Conservation (phyloP, 2,797 vertebrate species). For the Poecilia gillii region DNA sequence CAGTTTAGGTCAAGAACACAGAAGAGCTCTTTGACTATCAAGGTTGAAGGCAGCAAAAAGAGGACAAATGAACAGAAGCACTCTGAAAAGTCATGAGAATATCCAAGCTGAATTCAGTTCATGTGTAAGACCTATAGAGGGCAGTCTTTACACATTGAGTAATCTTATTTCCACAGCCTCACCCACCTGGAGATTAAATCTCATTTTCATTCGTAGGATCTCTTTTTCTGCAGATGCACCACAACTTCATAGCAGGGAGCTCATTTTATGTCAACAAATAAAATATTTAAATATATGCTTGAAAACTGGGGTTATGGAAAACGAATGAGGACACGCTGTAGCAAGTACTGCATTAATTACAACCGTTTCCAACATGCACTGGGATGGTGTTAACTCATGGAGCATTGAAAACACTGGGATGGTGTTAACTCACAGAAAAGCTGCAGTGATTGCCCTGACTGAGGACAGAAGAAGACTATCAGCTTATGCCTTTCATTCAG, state of each 20-base stretch:
- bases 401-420: conserved; percentile 1
- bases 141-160: conserved; percentile 71
- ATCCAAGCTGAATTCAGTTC: conserved; percentile 43
- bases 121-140: conserved; percentile 67
- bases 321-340: conserved; percentile 14
- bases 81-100: not conserved
- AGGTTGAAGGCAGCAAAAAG: not conserved
- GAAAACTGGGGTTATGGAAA: conserved; percentile 15
- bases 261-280: conserved; percentile 33
- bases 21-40: not conserved
- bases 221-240: conserved; percentile 25
- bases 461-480: conserved; percentile 41
- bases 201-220: conserved; percentile 31
- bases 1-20: not conserved
- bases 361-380: conserved; percentile 9
- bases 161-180: conserved; percentile 38
- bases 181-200: conserved; percentile 27
- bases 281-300: conserved; percentile 28
- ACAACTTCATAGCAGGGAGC: conserved; percentile 29
- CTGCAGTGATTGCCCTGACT: conserved; percentile 21
- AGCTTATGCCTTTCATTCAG: conserved; percentile 52
- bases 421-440: not conserved
- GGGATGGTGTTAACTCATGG: not conserved
- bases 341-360: conserved; percentile 17
- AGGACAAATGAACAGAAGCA: not conserved